phyloP scores from a whole-genome alignment of 2,888 invertebrate species.

The Petrolisthes manimaculis region DNA sequence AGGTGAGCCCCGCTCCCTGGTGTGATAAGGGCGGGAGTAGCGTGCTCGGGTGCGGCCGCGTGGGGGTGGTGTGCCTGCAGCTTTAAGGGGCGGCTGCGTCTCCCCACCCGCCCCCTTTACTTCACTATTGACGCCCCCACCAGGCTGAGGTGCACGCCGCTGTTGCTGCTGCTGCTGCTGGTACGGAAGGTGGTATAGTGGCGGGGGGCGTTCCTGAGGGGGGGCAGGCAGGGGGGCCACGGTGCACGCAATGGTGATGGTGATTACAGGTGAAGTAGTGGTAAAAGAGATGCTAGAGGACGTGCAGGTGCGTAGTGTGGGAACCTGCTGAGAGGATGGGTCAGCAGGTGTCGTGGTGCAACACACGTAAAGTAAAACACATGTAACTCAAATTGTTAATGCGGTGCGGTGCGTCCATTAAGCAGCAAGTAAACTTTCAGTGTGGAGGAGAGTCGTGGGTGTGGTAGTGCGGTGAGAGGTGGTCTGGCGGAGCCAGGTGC shows the following conservation, averaged over 20 bases:
- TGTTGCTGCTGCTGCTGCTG: conserved; percentile 52
- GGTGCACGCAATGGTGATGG: conserved; percentile 48
- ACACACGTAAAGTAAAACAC: conserved; percentile 53
- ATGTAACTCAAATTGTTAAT: conserved; percentile 44
- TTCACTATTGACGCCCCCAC: conserved; percentile 62
- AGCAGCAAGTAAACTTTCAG: conserved; percentile 56
- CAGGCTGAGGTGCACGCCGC: conserved; percentile 60
- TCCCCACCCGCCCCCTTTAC: conserved; percentile 47
- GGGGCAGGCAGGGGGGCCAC: conserved; percentile 11
- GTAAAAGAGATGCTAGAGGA: conserved; percentile 39
- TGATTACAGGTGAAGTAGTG: conserved; percentile 18
- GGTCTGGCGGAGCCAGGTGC: conserved; percentile 53
- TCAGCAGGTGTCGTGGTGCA: conserved; percentile 51
- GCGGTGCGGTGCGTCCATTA: conserved; percentile 56
- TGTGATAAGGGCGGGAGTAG: conserved; percentile 40
- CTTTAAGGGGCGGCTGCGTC: conserved; percentile 55
- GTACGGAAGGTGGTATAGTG: conserved; percentile 34
- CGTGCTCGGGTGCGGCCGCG: conserved; percentile 44
- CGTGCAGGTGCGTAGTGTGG: conserved; percentile 50
- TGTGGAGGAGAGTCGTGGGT: conserved; percentile 40
- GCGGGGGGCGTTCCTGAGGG: conserved; percentile 19
- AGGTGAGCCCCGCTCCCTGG: conserved; percentile 35
- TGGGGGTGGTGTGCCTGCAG: conserved; percentile 59
- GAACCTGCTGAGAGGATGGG: conserved; percentile 36
- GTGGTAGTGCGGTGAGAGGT: conserved; percentile 47